Percentiles rank a stretch among this genome's conserved stretches.
phyloP scores from a whole-genome alignment of 2,113 vertebrate genomes.

The Forbesichthys papilliferus region DNA sequence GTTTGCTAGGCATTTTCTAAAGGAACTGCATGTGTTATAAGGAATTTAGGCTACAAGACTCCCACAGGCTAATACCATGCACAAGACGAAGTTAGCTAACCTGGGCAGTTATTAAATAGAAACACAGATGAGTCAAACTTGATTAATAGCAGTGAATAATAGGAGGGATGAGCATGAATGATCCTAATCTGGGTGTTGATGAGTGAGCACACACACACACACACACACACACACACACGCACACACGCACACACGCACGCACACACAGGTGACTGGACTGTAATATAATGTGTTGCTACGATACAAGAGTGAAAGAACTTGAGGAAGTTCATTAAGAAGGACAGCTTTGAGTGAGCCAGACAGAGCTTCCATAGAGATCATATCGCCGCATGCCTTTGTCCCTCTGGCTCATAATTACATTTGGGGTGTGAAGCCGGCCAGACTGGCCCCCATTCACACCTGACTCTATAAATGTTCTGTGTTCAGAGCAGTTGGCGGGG shows the following conservation, averaged over 20 bases:
- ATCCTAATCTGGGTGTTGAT: not conserved
- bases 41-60: no score
- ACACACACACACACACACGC: constrained; percentile 45
- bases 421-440: constrained; percentile 35
- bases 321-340: constrained; percentile 86
- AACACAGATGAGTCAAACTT: no score
- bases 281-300: constrained; percentile 87
- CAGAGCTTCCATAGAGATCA: constrained; percentile 67
- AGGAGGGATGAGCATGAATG: not conserved
- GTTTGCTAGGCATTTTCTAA: not conserved
- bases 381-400: constrained; percentile 63
- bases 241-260: constrained; percentile 24
- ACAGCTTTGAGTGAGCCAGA: constrained; percentile 76
- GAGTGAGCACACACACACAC: not conserved
- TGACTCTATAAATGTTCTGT: constrained; percentile 10
- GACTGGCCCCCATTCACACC: constrained; percentile 16
- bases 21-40: no score
- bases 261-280: constrained; percentile 64
- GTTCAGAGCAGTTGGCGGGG: not conserved
- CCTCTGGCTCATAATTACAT: constrained; percentile 77
- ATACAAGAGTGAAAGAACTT: constrained; percentile 71
- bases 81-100: no score
- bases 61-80: no score
- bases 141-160: not conserved
- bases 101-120: no score